phyloP scores from a whole-genome alignment of 1,140 invertebrate genomes.

The Drosophila santomea region DNA sequence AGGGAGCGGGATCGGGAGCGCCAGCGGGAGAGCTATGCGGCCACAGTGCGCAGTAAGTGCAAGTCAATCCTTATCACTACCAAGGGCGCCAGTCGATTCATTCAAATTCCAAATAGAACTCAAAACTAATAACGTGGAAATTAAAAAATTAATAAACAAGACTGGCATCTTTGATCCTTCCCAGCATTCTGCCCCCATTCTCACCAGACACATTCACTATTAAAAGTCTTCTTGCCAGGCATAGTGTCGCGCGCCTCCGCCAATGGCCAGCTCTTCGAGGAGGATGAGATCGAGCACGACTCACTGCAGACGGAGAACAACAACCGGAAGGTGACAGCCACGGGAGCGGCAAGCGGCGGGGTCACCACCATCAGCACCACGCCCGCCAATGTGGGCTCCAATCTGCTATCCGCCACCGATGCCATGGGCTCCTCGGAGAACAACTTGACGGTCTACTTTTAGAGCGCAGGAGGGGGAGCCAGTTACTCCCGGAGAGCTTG shows the following conservation, averaged over 20 bases:
- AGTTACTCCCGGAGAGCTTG: conserved; percentile 23
- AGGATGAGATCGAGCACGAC: conserved; percentile 82
- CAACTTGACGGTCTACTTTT: conserved; percentile 83
- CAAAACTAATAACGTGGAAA: not conserved
- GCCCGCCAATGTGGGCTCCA: conserved; percentile 50
- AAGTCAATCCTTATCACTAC: not conserved
- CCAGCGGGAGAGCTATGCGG: conserved; percentile 81
- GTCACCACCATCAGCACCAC: conserved; percentile 60
- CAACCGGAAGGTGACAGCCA: conserved; percentile 62
- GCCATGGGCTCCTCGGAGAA: conserved; percentile 84
- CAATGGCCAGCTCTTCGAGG: conserved; percentile 82
- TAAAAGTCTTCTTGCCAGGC: conserved; percentile 80
- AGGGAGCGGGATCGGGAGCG: conserved; percentile 72
- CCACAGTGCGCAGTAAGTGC: conserved; percentile 84
- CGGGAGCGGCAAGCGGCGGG: conserved; percentile 27
- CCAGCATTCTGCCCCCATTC: conserved; percentile 24
- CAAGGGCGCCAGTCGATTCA: not conserved
- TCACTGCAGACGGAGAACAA: conserved; percentile 78
- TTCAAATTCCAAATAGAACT: not conserved
- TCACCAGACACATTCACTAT: conserved; percentile 67
- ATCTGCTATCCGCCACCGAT: conserved; percentile 74
- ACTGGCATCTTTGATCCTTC: conserved; percentile 2
- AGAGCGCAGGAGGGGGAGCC: conserved; percentile 18
- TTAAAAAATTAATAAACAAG: not conserved
- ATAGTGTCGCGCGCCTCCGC: conserved; percentile 83